Evolutionary conservation across 2,797 vertebrate species (phyloP), one percentile per base, ranked within the genome.

Genomic region (Helarctos malayanus): DNA sequence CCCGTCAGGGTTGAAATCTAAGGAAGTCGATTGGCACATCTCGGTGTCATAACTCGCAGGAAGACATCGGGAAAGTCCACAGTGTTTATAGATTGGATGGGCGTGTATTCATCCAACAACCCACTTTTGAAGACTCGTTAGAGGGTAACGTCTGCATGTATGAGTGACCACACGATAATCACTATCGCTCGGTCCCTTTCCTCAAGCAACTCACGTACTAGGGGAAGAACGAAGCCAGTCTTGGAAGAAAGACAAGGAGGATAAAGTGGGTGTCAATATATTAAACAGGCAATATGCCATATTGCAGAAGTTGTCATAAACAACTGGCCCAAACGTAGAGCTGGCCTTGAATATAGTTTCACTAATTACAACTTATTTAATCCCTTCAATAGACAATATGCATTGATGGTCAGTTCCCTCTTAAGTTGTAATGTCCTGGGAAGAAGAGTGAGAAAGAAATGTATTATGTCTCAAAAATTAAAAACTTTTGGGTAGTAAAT

Each of bases 361-460:
- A 18, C 13, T 23, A 18, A 49, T 52, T 23, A n/a, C 47, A 27
- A 41, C 27, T 4, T 7, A 6, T 18, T 32, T 45, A 23, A 68
- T 56, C 32, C 59, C 32, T 54, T 76, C 21, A 65, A 0, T 1
- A 78, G 29, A 65, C 14, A 41, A 25, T 9, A 27, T 4, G 3
- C 3, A 3, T 25, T 52, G 18, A 6, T 25, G 59, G 3, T 75
- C 21, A 14, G 27, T 69, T 65, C 35, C 57, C 61, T 3, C 10
- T 54, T 54, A 45, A 47, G 35, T 9, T 27, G 0, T 45, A 76
- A 10, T 0, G 2, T 49, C 3, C 12, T 3, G 13, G 4, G 14
- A 23, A n/a, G 79, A 71, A 49, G 2, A 21, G 23, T 35, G 32
- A 73, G 23, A 73, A 73, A 83, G 8, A 61, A 49, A 61, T 2